Evolutionary conservation across 2,888 invertebrate species (phyloP), one percentile per base, ranked within the genome.

Genomic region (Galerucella nymphaeae): DNA sequence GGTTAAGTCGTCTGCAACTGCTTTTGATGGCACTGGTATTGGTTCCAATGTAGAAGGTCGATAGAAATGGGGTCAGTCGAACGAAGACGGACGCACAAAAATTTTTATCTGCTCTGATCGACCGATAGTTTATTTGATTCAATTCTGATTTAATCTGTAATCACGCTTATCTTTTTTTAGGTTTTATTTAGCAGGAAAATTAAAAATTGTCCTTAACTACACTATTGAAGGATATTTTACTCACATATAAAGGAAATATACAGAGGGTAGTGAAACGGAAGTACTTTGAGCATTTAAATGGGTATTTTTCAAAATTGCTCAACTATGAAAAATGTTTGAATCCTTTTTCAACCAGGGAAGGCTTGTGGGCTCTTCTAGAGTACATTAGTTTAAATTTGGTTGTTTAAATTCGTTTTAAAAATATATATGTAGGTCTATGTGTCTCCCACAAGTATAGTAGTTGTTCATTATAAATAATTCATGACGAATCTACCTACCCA

Each of bases 1-100:
- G 71, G 71, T 65, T 71, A 62, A 66, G 20, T 63, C 62, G 71
- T 71, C 71, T 71, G 66, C 42, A 42, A 62, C 61, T 16, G 59
- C 59, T 59, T 59, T 41, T 59, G 61, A 42, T 62, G 42, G 42
- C 16, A 62, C 18, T 18, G 18, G 41, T 62, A 62, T 41, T 59
- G 41, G 38, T 61, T 67, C 57, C 23, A 57, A 67, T 61, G 66
- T 63, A 66, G 71, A 71, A 71, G 71, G 71, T 61, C 71, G 66
- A 67, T 61, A 18, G 66, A 55, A 71, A 66, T 66, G 57, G 20
- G 71, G 71, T 66, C 66, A 71, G 53, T 66, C 62, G 66, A 63
- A 66, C 71, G 20, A 62, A 58, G 67, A 30, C 59, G 10, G 30
- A 66, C 66, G 57, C 66, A 57, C 42, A 58, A 67, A 61, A 48